Conservation (phyloP, 2,888 invertebrate genomes). For the Leptinotarsa rubiginosa region DNA sequence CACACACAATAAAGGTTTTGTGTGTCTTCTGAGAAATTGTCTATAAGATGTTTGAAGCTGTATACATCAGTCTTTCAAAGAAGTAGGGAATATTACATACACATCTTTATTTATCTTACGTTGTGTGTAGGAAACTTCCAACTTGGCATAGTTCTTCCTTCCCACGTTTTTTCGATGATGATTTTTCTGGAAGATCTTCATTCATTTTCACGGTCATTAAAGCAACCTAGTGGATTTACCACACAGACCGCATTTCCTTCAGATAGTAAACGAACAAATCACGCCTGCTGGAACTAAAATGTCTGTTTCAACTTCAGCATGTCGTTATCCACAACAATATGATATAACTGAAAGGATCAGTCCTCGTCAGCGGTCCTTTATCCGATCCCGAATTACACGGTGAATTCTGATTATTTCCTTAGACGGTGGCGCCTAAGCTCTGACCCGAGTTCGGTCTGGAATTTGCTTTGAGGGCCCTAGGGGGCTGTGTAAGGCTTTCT, state of each 20-base stretch:
- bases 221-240: not conserved
- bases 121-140: too few relatives aligned
- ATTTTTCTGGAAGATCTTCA: too few relatives aligned
- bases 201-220: too few relatives aligned
- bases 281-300: not conserved
- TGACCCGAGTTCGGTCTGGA: slow-evolving; percentile 20
- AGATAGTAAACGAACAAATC: not conserved
- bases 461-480: slow-evolving; percentile 26
- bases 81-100: too few relatives aligned
- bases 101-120: too few relatives aligned
- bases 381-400: not conserved
- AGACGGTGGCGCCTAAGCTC: slow-evolving; percentile 14
- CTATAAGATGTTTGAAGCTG: too few relatives aligned
- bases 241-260: not conserved
- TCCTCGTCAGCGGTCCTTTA: not conserved
- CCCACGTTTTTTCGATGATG: too few relatives aligned
- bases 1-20: too few relatives aligned
- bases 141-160: too few relatives aligned
- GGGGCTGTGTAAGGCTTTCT: not conserved
- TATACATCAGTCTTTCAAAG: too few relatives aligned
- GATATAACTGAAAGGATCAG: slow-evolving; percentile 14
- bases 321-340: slow-evolving; percentile 15
- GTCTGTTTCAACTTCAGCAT: not conserved
- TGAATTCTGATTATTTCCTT: slow-evolving; percentile 24
- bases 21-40: too few relatives aligned